Evolutionary conservation across 2,113 vertebrate species (phyloP), one percentile per base, ranked within the genome.

Genomic region (Antechinus flavipes): DNA sequence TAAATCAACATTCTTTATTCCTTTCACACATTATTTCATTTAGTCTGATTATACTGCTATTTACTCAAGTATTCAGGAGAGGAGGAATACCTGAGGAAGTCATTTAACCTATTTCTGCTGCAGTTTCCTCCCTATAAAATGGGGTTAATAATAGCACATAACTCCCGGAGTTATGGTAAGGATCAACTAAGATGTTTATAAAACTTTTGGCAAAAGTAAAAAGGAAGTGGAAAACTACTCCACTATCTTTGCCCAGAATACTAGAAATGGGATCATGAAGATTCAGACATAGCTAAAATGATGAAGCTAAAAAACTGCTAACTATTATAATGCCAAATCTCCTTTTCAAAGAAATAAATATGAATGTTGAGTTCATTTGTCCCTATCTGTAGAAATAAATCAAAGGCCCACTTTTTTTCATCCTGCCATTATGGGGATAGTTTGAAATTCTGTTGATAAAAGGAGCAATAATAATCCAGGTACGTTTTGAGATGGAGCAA

Each of bases 311-410:
- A 22, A 22, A 84, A 84, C n/a, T 22, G 16, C 68, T 23, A 84
- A 42, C 8, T 84, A 19, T 6, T 84, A 42, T 68, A 30, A 68
- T 22, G 22, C 22, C 68, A 23, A 93, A 89, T 55, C 91, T 93
- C 9, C 92, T 96, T 95, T 89, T 68, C 0, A 61, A 61, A 46
- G 12, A 93, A 58, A 93, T 84, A 93, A 93, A 54, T 42, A 47
- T 23, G 7, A 92, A 95, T 3, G 84, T 24, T 84, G 35, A 54
- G 91, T 92, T 93, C 56, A 92, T 94, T 90, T 94, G 93, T 26
- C 35, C 61, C 68, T 76, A 0, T 93, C 96, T 55, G 58, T 19
- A 91, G 94, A 42, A 19, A 95, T 30, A 93, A 92, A 1, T 61
- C 56, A 89, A 68, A 91, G 35, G 0, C 50, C 91, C 22, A 25